These are phyloP conservation scores for Actinemys pallida DNA, from an alignment of 2,113 vertebrate species.

Conservation along the genomic window DNA sequence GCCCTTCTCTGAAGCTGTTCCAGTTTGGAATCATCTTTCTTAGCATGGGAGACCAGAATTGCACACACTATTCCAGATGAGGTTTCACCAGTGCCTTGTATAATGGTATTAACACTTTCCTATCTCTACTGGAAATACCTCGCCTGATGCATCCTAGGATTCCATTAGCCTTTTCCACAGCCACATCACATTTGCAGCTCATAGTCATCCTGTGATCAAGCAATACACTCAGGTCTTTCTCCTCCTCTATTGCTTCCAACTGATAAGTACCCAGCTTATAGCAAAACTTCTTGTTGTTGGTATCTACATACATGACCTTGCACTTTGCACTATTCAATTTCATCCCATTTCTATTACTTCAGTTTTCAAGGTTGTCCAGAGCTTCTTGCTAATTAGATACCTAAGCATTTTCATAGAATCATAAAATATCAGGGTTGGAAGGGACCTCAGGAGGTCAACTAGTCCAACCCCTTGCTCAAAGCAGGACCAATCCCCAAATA, in stretches of 20 bases:
- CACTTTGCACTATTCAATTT: neutral
- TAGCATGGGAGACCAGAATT: neutral
- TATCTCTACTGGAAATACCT: neutral
- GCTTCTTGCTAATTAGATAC: slow-evolving; percentile 1
- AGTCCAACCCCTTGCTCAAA: no score
- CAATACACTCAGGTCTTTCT: neutral
- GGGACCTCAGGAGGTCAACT: no score
- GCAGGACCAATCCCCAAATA: no score
- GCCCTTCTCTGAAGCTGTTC: neutral
- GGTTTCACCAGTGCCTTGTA: neutral
- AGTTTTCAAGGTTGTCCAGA: neutral
- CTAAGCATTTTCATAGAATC: neutral
- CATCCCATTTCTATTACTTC: neutral
- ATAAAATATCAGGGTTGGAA: no score
- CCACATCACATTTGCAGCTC: neutral
- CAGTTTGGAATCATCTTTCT: neutral
- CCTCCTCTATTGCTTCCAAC: neutral
- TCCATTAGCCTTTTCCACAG: neutral
- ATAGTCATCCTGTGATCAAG: neutral
- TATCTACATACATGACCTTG: neutral
- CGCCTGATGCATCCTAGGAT: neutral
- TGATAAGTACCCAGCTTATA: no score
- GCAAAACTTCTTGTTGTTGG: neutral
- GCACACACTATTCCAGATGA: neutral
- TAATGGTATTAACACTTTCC: neutral